Base-by-base conservation (phyloP, 2,797 vertebrate species). In the Pseudopleuronectes americanus region DNA sequence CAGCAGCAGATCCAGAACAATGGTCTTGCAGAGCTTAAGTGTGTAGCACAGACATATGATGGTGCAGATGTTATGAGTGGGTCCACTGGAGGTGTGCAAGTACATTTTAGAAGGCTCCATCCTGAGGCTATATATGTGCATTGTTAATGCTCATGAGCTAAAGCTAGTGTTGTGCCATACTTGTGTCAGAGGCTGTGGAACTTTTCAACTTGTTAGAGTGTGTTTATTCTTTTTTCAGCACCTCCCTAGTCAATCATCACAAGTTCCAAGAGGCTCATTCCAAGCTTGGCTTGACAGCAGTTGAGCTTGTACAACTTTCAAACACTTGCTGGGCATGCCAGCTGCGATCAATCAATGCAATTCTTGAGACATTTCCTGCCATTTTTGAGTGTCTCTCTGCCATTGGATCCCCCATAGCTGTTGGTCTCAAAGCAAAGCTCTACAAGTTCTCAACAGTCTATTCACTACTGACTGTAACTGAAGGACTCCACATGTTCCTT, bases 41-140 rank as follows among this genome's bases (percentile, higher is more conserved):
- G 55, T 59, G 63, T 68, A 6, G 63, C 64, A 64, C 68, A 78
- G 28, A 31, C 28, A 31, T 31, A 31, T 31, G 28, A 31, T 31
- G 28, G 28, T 31, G 28, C 28, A 31, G 28, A 5, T 31, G 7
- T 31, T 31, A 31, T 31, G 28, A 31, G 28, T 31, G 28, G 28
- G 28, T 31, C 28, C 6, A 31, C 28, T 31, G 28, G 28, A 31
- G 28, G 28, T 31, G 28, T 31, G 28, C 28, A 31, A 31, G 28
- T 31, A 6, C 28, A 31, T 31, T 31, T 31, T 31, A 6, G 28
- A 31, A 31, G 28, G 28, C 28, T 31, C 28, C 65, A 73, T 55
- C 80, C 62, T 9, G 72, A 75, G 21, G 59, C 24, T 4, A 22
- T 62, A 1, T 49, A 33, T 33, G 45, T 62, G 45, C 59, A 49